Base-by-base conservation (phyloP, 1,140 invertebrate genomes). In the Drosophila sturtevanti region DNA sequence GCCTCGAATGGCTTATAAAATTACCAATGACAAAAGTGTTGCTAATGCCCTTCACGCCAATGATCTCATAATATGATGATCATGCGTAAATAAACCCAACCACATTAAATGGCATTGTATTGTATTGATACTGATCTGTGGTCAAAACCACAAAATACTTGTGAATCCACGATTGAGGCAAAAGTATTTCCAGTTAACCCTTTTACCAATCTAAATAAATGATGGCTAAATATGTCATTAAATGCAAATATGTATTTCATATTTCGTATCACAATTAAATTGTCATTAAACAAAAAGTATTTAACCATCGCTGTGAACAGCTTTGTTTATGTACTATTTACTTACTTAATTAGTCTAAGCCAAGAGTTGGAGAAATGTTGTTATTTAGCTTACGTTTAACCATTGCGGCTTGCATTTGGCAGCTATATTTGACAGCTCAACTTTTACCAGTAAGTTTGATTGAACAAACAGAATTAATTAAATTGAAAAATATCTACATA, bases 1-100 rank as follows among this genome's bases (percentile, higher is more conserved):
- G 79, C 82, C 82, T 87, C 84, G 84, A 64, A 56, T 68, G 68
- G 79, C 79, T 74, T 87, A 89, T 81, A 89, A 73, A 63, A 89
- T 86, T 86, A 89, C 73, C 68, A 69, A 76, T 63, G 61, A 22
- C 72, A 71, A 22, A 74, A 74, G 41, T 58, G 41, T 14, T 38
- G 31, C 56, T 9, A 11, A 68, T 82, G 82, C 82, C 82, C 84
- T 87, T 87, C 82, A 87, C 84, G 82, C 84, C 38, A 54, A 24
- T 44, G 59, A 35, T 21, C 71, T 44, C 14, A 14, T 27, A 18
- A 64, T 56, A 16, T 61, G 59, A 10, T 75, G 68, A 68, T 84
- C 67, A 72, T 84, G 72, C 72, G 61, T 61, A 66, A 66, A 80
- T 78, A 31, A 38, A 12, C 65, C 69, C 68, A 79, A 81, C 68